Base-by-base conservation (phyloP, 2,888 invertebrate species). In the Drosophila cracens region DNA sequence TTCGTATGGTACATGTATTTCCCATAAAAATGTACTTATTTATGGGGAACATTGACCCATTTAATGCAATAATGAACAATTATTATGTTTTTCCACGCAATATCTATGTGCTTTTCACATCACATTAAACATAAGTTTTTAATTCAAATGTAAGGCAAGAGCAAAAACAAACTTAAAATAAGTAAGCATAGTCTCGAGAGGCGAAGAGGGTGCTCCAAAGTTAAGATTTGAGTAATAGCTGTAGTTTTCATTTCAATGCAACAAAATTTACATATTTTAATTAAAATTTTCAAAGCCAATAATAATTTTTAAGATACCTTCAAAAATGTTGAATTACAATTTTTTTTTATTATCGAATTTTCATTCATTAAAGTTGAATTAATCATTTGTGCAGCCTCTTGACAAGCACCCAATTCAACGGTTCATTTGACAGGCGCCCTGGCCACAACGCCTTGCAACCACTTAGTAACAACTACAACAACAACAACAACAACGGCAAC, bases 381-480 rank as follows among this genome's bases (percentile, higher is more conserved):
- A 36, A 36, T 29, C 3, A 60, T 38, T 51, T 52, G 6, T 21
- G 16, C 34, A 33, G 46, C n/a, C 18, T 11, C 18, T 62, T 56
- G 25, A 46, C n/a, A 59, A 46, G 7, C 69, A 48, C 18, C 31
- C 8, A 54, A 38, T 29, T 33, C 7, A 70, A 70, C 69, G 69
- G 69, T 69, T 60, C 33, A 70, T 43, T 62, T 70, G 61, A 56
- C 62, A 62, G 40, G 31, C 40, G 8, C 33, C 36, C 31, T 49
- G 36, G 60, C 63, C 60, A 31, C 34, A 72, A 33, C 27, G 43
- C 25, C 31, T 52, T 46, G 4, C 25, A 57, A 43, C 46, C n/a
- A 36, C 65, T 65, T 25, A 6, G 21, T 48, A 57, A 43, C 11
- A 49, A 34, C 25, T 34, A 38, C 11, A 21, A 43, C 5, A n/a